These are phyloP conservation scores for Rhodophaea formosa DNA, from an alignment of 2,888 invertebrate species.

Conservation along the genomic window DNA sequence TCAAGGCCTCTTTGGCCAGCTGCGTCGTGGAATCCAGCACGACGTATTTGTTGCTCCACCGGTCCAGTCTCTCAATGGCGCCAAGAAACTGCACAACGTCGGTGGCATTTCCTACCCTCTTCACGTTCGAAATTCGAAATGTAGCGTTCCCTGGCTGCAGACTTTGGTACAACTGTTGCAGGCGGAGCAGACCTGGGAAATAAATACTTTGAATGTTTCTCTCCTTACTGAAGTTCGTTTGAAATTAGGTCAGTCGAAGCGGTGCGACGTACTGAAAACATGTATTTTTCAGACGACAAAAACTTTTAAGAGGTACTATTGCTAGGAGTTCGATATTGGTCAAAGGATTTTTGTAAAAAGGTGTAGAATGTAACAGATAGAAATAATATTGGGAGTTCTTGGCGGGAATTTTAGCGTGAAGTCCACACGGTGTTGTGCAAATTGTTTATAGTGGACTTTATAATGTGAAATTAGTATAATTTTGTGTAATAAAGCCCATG, in stretches of 20 bases:
- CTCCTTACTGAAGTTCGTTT: constrained; percentile 1
- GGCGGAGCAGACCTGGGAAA: constrained; percentile 87
- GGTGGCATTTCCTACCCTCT: constrained; percentile 89
- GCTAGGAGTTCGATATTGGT: too few relatives aligned
- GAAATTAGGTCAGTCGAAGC: background rate
- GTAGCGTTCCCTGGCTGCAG: constrained; percentile 90
- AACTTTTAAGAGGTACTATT: too few relatives aligned
- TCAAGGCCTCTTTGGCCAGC: constrained; percentile 92
- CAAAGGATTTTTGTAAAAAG: too few relatives aligned
- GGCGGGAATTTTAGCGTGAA: too few relatives aligned
- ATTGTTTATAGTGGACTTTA: too few relatives aligned
- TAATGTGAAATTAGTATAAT: too few relatives aligned
- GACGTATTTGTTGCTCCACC: constrained; percentile 93
- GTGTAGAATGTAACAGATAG: too few relatives aligned
- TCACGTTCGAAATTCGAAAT: constrained; percentile 92
- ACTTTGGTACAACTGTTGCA: constrained; percentile 87
- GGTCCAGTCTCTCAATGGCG: constrained; percentile 88
- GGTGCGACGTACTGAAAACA: too few relatives aligned
- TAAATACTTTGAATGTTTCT: constrained; percentile 20
- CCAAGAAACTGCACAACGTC: constrained; percentile 92
- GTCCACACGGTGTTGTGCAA: too few relatives aligned
- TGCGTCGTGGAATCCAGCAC: constrained; percentile 93
- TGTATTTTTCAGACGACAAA: too few relatives aligned
- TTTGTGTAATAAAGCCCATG: too few relatives aligned
- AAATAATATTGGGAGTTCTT: too few relatives aligned